Conservation (phyloP, 2,797 vertebrate genomes). For the Catamblyrhynchus diadema region DNA sequence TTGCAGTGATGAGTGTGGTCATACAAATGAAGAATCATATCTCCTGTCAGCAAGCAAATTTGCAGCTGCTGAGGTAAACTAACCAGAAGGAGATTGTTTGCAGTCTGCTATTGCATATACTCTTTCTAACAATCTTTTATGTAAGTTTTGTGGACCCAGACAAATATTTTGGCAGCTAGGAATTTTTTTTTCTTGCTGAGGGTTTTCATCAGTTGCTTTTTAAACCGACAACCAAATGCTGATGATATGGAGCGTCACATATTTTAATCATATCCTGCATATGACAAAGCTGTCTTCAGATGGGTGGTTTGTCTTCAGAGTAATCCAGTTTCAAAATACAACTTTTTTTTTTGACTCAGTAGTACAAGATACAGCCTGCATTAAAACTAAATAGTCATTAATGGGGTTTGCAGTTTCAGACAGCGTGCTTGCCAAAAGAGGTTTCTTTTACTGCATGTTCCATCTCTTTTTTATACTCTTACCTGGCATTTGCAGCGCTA, state of each 20-base stretch:
- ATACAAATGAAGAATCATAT: background rate
- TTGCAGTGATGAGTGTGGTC: background rate
- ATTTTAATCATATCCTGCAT: background rate
- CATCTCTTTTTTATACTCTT: background rate
- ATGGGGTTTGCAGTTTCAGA: background rate
- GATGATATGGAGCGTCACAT: background rate
- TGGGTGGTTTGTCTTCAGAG: background rate
- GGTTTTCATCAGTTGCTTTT: background rate
- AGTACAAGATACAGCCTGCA: background rate
- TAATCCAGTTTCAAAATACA: background rate
- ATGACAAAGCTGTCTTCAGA: background rate
- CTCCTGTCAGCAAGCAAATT: background rate
- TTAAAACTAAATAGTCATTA: fast-evolving
- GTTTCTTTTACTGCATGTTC: background rate
- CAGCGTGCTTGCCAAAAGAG: background rate
- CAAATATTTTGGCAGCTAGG: constrained; percentile 13
- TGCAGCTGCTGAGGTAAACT: background rate
- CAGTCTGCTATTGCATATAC: background rate
- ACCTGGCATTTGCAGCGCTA: background rate
- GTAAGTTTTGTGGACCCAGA: background rate
- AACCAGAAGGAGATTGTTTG: background rate
- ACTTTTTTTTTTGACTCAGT: background rate
- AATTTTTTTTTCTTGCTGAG: background rate
- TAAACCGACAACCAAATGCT: background rate
- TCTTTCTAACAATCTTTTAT: background rate